phyloP scores from a whole-genome alignment of 2,113 vertebrate species.

The Chionis minor region DNA sequence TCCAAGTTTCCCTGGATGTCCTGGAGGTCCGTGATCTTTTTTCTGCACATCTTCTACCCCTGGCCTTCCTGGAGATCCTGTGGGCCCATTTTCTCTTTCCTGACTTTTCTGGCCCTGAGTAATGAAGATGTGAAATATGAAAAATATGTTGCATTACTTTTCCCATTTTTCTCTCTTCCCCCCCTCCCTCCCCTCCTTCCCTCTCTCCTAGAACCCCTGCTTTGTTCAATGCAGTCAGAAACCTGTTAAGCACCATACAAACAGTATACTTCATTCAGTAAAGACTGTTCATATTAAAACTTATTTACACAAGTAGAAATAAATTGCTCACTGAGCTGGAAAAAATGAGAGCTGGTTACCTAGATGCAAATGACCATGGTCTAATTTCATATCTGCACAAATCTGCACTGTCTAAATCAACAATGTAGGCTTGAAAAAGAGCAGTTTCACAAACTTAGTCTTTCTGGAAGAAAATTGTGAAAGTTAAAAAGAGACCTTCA shows the following conservation, averaged over 20 bases:
- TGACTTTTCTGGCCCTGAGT: slow-evolving; percentile 64
- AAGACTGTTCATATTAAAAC: background rate
- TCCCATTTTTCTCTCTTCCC: background rate
- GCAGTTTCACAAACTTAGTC: background rate
- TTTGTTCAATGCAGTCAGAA: background rate
- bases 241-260: background rate
- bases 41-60: slow-evolving; percentile 65
- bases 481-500: background rate
- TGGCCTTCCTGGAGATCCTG: slow-evolving; percentile 63
- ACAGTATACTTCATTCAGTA: background rate
- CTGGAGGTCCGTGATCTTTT: slow-evolving; percentile 68
- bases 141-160: background rate
- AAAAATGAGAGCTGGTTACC: background rate
- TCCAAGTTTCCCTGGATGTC: slow-evolving; percentile 44
- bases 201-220: background rate
- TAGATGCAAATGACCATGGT: background rate
- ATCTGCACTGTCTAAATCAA: background rate
- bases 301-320: background rate
- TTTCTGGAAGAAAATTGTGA: background rate
- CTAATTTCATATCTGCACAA: background rate
- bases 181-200: accelerated
- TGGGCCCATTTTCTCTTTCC: slow-evolving; percentile 67
- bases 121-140: background rate
- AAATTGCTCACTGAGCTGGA: background rate
- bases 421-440: background rate